phyloP scores from a whole-genome alignment of 2,888 invertebrate genomes.

The Hyposoter didymator region DNA sequence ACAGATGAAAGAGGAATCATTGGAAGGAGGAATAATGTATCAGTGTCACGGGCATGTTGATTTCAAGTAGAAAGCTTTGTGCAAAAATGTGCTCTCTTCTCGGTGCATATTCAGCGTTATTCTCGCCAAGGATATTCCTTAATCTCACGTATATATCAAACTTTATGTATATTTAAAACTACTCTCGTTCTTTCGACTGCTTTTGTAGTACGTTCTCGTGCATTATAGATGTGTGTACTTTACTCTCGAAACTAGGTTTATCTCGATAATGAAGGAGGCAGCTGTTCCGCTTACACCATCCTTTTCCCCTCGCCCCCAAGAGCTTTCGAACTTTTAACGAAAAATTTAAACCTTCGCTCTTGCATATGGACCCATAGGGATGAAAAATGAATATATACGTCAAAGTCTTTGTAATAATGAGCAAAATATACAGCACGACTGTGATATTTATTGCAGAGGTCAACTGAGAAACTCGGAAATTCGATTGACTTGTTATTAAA shows the following conservation, averaged over 20 bases:
- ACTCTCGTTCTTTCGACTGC: slow-evolving; percentile 34
- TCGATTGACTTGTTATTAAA: not conserved
- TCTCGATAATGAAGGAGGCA: slow-evolving; percentile 69
- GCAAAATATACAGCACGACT: not conserved
- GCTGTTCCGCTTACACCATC: slow-evolving; percentile 52
- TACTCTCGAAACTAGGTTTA: slow-evolving; percentile 66
- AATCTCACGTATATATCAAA: slow-evolving; percentile 39
- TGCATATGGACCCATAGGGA: not conserved
- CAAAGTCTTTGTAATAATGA: not conserved
- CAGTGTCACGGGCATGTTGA: slow-evolving; percentile 11
- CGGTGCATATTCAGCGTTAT: slow-evolving; percentile 55
- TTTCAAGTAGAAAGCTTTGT: slow-evolving; percentile 13
- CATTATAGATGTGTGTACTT: slow-evolving; percentile 61
- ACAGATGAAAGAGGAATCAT: not conserved
- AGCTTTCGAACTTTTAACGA: slow-evolving; percentile 39
- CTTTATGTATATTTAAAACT: slow-evolving; percentile 29
- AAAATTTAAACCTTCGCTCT: not conserved
- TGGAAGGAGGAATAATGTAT: not conserved
- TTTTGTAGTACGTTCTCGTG: slow-evolving; percentile 30
- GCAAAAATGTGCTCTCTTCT: slow-evolving; percentile 36
- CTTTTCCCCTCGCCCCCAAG: not conserved
- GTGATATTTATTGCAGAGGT: not conserved
- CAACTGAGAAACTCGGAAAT: not conserved
- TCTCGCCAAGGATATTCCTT: slow-evolving; percentile 37
- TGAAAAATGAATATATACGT: not conserved